phyloP scores from a whole-genome alignment of 2,888 invertebrate species.

The Acanthosepion esculentum region DNA sequence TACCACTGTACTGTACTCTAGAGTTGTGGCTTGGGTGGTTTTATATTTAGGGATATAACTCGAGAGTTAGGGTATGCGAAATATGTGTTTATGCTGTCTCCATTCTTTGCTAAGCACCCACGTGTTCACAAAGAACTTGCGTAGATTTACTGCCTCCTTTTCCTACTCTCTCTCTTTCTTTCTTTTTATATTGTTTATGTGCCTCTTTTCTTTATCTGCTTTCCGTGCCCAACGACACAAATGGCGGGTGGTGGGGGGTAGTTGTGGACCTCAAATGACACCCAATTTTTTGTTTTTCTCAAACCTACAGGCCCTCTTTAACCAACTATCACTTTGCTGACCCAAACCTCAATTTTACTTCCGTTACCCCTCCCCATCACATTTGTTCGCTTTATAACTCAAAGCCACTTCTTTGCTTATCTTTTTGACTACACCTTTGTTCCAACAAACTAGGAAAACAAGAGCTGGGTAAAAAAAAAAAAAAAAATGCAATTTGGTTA shows the following conservation, averaged over 20 bases:
- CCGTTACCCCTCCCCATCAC: neutral
- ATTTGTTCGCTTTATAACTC: neutral
- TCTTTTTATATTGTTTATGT: neutral
- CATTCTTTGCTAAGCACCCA: neutral
- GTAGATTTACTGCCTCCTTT: neutral
- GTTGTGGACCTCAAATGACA: neutral
- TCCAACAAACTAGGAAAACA: too few species aligned
- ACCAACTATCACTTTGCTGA: neutral
- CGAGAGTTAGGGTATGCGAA: neutral
- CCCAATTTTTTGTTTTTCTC: neutral
- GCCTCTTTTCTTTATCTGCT: neutral
- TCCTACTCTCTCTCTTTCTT: neutral
- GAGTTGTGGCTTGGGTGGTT: neutral
- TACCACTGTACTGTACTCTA: neutral
- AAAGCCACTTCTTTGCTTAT: neutral
- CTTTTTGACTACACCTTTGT: too few species aligned
- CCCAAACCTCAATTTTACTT: neutral
- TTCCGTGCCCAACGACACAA: neutral
- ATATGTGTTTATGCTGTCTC: neutral
- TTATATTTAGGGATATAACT: neutral
- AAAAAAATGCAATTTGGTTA: too few species aligned
- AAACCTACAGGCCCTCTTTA: neutral
- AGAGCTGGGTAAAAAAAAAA: too few species aligned
- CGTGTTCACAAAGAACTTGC: neutral
- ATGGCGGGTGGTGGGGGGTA: neutral